A percentile compares a stretch with the other conserved stretches of the same genome.
These are phyloP conservation scores for Aphis craccivora DNA, from an alignment of 1,140 invertebrate genomes.

Conservation along the genomic window DNA sequence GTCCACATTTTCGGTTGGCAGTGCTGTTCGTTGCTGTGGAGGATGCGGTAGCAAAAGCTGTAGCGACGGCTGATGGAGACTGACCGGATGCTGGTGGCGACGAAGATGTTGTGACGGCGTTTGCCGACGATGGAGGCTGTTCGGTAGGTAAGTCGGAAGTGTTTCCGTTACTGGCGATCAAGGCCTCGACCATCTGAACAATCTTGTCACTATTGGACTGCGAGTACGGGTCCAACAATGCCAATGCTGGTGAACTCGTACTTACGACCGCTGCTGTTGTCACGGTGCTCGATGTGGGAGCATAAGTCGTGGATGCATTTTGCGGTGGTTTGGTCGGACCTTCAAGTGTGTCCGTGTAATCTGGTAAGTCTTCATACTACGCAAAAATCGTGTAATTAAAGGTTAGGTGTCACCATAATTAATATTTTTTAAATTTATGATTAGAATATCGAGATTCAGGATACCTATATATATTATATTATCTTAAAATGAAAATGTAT, in stretches of 20 bases:
- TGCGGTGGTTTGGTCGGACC: conserved; percentile 62
- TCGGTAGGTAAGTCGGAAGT: conserved; percentile 17
- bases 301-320: not conserved
- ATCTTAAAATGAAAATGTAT: too few relatives aligned
- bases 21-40: not conserved
- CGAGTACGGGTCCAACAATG: not conserved
- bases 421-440: too few relatives aligned
- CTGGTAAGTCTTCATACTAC: conserved; percentile 64
- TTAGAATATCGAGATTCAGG: too few relatives aligned
- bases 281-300: not conserved
- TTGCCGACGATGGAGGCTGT: not conserved
- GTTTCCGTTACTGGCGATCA: conserved; percentile 45
- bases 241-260: not conserved
- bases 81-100: not conserved
- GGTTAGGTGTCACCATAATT: too few relatives aligned
- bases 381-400: conserved; percentile 30
- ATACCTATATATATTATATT: too few relatives aligned
- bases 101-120: not conserved
- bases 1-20: conserved; percentile 60
- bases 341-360: conserved; percentile 66
- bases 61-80: not conserved
- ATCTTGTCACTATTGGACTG: conserved; percentile 40
- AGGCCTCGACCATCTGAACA: conserved; percentile 54
- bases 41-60: not conserved
- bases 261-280: not conserved